Base-by-base conservation (phyloP, 2,797 vertebrate genomes). In the Neoniphon sammara region DNA sequence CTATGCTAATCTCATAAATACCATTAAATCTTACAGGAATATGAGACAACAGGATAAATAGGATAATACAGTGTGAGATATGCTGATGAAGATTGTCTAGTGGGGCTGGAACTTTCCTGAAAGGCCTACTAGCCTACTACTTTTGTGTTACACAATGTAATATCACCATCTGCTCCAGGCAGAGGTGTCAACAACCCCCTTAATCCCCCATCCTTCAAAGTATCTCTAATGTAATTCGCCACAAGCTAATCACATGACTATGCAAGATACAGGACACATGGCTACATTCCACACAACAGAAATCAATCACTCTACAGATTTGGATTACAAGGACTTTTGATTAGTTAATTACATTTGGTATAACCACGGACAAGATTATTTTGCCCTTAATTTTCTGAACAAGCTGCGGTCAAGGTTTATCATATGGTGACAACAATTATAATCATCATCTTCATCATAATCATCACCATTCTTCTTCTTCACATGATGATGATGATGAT, bases 141-240 rank as follows among this genome's bases (percentile, higher is more conserved):
- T 20, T 39, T 53, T 18, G 17, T 55, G 53, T 84, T 81, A 84
- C 2, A 15, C 59, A 79, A 77, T 21, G 14, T 8, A 34, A 0
- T 58, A 58, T 57, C 67, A 59, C 73, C 77, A 75, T 80, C 82
- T 84, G 63, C 73, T 55, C 47, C 30, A 15, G 31, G 65, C 5
- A 47, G 42, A 17, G 42, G 46, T 55, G 53, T 62, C 52, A 72
- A 56, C 66, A 78, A 75, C 77, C 42, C 56, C 63, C 36, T 9
- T 68, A 49, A 60, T 73, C 59, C 74, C 70, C 23, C 55, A n/a
- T 39, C 34, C 27, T 10, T 64, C 58, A 62, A 58, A 47, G 23
- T n/a, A 34, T 60, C 67, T 44, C 25, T 57, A 46, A 79, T 73
- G 70, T 25, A n/a, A 18, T 15, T 42, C 60, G 55, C 21, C 17